A percentile compares a stretch with the other conserved stretches of the same genome.
Conservation (phyloP, 2,113 vertebrate genomes). For the Gila orcuttii region DNA sequence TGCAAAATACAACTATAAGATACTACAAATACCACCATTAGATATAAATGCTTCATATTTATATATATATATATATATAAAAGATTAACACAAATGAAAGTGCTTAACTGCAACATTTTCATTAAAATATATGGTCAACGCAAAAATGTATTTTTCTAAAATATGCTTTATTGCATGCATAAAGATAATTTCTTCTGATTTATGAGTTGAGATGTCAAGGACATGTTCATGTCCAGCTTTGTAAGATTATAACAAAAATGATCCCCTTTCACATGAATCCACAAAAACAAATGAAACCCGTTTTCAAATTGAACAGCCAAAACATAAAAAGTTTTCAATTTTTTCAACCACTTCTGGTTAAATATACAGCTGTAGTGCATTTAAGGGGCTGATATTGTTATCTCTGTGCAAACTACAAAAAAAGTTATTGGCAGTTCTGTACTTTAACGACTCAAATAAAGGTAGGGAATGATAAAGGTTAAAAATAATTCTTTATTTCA, state of each 20-base stretch:
- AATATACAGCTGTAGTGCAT: neutral
- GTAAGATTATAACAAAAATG: neutral
- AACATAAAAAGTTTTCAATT: no score
- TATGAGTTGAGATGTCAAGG: neutral
- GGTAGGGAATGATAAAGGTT: neutral
- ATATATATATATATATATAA: no score
- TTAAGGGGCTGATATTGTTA: neutral
- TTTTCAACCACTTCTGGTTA: neutral
- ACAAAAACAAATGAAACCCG: no score
- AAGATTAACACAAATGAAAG: neutral
- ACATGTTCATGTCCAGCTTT: neutral
- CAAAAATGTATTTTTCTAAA: neutral
- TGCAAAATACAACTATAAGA: neutral
- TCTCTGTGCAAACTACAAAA: no score
- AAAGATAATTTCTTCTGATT: neutral
- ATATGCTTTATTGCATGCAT: neutral
- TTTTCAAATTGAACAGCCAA: no score
- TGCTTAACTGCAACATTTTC: neutral
- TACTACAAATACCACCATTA: neutral
- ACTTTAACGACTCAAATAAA: neutral
- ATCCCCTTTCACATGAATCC: no score
- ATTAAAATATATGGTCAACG: neutral
- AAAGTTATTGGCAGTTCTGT: neutral
- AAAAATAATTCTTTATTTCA: constrained; percentile 60
- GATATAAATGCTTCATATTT: no score